These are phyloP conservation scores for Protonemura montana DNA, from an alignment of 2,888 invertebrate genomes.

Conservation along the genomic window DNA sequence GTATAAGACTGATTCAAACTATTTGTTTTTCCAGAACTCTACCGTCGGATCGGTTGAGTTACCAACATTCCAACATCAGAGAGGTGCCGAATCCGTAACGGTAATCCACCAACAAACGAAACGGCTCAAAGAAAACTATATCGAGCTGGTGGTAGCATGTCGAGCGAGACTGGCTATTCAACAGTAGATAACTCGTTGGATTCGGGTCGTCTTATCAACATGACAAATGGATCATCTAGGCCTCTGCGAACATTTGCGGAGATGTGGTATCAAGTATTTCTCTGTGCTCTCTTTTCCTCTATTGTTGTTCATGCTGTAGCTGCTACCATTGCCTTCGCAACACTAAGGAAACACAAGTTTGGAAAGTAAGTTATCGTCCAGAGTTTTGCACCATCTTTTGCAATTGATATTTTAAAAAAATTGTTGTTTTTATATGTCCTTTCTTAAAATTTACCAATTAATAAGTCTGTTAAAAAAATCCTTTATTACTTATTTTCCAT, in stretches of 20 bases:
- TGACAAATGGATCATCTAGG: slow-evolving; percentile 2
- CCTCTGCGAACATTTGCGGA: slow-evolving; percentile 68
- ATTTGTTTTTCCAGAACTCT: slow-evolving; percentile 13
- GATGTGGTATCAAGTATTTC: slow-evolving; percentile 97
- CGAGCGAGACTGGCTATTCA: slow-evolving; percentile 22
- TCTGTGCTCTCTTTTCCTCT: slow-evolving; percentile 95
- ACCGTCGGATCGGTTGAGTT: slow-evolving; percentile 30
- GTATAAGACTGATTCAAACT: neutral
- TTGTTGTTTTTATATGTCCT: no score
- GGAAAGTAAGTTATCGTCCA: slow-evolving; percentile 65
- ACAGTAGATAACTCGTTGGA: slow-evolving; percentile 13
- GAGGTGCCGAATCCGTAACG: slow-evolving; percentile 2
- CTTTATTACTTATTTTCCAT: no score
- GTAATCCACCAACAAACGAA: neutral
- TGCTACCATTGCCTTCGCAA: slow-evolving; percentile 88
- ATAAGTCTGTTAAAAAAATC: no score
- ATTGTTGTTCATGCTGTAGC: slow-evolving; percentile 89
- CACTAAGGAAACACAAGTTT: slow-evolving; percentile 91
- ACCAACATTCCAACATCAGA: slow-evolving; percentile 17
- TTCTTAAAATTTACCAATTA: no score
- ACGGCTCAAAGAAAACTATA: neutral
- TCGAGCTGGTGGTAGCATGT: slow-evolving; percentile 1
- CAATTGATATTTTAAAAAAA: no score
- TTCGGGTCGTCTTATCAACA: neutral
- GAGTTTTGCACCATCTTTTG: no score